Base-by-base conservation (phyloP, 1,140 invertebrate genomes). In the Drosophila tropicalis region DNA sequence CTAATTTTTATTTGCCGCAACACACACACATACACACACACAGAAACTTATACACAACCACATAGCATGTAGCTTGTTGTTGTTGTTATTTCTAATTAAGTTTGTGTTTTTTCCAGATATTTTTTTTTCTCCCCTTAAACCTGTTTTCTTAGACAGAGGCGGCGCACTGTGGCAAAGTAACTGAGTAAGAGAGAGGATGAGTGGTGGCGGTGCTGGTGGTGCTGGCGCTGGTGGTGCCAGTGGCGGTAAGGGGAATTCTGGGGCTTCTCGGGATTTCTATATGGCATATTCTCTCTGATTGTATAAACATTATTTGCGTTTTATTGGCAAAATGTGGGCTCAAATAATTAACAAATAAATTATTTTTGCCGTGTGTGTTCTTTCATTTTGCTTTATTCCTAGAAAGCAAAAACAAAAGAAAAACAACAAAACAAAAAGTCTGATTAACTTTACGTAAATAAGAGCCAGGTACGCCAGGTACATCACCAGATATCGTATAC, bases 271-370 rank as follows among this genome's bases (percentile, higher is more conserved):
- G 56, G 56, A 72, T 68, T 66, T 72, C 75, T 72, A 72, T 58
- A 66, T 56, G 57, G 39, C 62, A 39, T 47, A 25, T n/a, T 29
- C 47, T 68, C 32, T 17, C 61, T 32, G 74, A 76, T 41, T 64
- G 41, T 60, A 61, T 39, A 65, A 54, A 15, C 51, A 71, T 62
- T 29, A 39, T 34, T 62, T 41, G 36, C 39, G 17, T 22, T 73
- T 77, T 68, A 82, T 79, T 82, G 57, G 74, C 75, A 76, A 81
- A 76, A 71, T 79, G 80, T 82, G 75, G 72, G 62, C 71, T 75
- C 70, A 71, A 82, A 79, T 83, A 82, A 82, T 82, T 82, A 82
- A 60, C 80, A 82, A 83, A 83, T 74, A 41, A 79, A 82, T 79
- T 58, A 57, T 51, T 51, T 51, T 51, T 22, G 19, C 44, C 81